These are phyloP conservation scores for Hippoglossus stenolepis DNA, from an alignment of 2,113 vertebrate species.

Conservation along the genomic window DNA sequence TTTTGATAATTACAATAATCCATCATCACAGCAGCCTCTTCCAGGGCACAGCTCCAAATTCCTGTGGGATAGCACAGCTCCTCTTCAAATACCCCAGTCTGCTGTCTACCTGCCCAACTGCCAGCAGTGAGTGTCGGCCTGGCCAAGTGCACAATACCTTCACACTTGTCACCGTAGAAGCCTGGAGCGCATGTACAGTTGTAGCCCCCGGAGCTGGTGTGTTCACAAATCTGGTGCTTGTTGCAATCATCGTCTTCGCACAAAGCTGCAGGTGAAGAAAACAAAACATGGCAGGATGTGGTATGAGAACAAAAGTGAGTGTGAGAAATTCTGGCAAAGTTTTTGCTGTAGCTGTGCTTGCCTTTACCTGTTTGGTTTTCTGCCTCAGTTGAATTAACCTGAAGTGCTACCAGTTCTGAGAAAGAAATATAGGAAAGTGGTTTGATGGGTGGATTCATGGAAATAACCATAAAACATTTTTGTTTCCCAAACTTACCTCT, in stretches of 20 bases:
- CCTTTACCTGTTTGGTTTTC: constrained; percentile 80
- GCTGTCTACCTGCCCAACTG: constrained; percentile 63
- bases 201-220: constrained; percentile 72
- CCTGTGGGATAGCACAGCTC: constrained; percentile 75
- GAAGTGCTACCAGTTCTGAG: constrained; percentile 72
- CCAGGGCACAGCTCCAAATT: constrained; percentile 75
- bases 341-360: constrained; percentile 1
- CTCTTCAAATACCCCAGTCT: constrained; percentile 60
- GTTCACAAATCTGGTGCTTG: constrained; percentile 79
- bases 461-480: background rate
- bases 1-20: constrained; percentile 81
- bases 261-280: constrained; percentile 24
- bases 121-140: constrained; percentile 32
- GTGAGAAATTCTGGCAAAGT: background rate
- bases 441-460: constrained; percentile 14
- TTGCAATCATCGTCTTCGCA: constrained; percentile 78
- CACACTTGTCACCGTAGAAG: constrained; percentile 84
- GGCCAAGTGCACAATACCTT: constrained; percentile 73
- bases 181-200: constrained; percentile 86
- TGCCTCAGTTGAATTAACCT: constrained; percentile 67
- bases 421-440: constrained; percentile 13
- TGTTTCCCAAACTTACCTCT: background rate
- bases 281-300: background rate
- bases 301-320: background rate
- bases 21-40: constrained; percentile 73